phyloP scores from a whole-genome alignment of 1,140 invertebrate species.

The Araneus ventricosus region DNA sequence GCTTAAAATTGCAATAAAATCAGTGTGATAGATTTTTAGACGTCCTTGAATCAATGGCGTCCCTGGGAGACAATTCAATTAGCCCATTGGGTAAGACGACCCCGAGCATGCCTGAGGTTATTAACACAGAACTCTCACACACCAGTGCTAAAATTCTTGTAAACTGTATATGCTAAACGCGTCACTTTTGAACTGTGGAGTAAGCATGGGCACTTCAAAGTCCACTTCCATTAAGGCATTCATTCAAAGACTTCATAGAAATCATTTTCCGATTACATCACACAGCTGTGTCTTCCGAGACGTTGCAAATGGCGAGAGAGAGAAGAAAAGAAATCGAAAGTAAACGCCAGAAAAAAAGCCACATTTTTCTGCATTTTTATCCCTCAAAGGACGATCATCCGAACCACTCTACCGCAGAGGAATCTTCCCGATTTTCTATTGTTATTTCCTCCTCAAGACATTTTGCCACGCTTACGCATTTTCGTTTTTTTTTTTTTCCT shows the following conservation, averaged over 20 bases:
- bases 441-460: neutral
- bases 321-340: neutral
- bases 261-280: neutral
- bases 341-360: neutral
- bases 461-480: conserved; percentile 25
- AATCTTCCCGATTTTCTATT: conserved; percentile 29
- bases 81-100: no score
- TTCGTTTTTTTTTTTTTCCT: neutral
- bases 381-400: neutral
- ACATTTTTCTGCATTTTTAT: neutral
- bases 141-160: no score
- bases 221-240: no score
- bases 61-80: no score
- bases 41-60: no score
- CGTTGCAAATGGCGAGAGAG: neutral
- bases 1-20: no score
- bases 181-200: no score
- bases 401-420: conserved; percentile 33
- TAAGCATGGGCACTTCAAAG: no score
- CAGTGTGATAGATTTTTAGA: no score
- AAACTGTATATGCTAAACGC: no score
- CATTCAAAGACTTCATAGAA: neutral
- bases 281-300: neutral
- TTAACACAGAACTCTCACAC: no score
- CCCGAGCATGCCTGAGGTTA: no score